Base-by-base conservation (phyloP, 2,797 vertebrate species). In the Eulemur mongoz region DNA sequence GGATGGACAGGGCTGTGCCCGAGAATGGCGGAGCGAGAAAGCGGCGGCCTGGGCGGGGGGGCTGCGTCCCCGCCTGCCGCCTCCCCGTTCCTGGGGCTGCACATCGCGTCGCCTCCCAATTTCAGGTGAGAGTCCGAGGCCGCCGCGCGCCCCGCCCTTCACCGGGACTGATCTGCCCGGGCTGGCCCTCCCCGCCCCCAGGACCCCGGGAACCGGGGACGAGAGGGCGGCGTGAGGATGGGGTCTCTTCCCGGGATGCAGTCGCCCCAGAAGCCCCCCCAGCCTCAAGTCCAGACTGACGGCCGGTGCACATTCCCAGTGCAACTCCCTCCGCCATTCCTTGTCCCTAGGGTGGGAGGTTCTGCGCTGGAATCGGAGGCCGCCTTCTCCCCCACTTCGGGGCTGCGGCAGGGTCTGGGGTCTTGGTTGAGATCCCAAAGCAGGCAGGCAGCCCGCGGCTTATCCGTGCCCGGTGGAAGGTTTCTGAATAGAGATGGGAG, bases 1-100 rank as follows among this genome's bases (percentile, higher is more conserved):
- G 97, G 96, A 98, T 97, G 96, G 78, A 98, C 97, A 98, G 98
- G 97, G 98, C 97, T 97, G 94, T 52, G 72, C 87, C 96, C 95
- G 98, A 97, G 99, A 98, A 99, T 99, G 99, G 99, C 99, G 99
- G 99, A 99, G 98, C 96, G 99, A 99, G 99, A 99, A 91, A 99
- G 99, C 97, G 97, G 97, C 94, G 98, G 98, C 95, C 97, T 96
- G 97, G 93, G 97, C 93, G 93, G 97, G 96, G 98, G 98, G 95
- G 98, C 99, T 91, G 92, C 98, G 92, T 98, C 99, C 94, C 99
- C 99, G 91, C 97, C 98, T 35, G 98, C 98, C 97, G 98, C 98
- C 96, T 99, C 99, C 93, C 98, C 99, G 57, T 98, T 98, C 97
- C 97, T 99, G 98, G 99, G 99, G 89, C 97, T 99, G 97, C 99